Evolutionary conservation across 2,888 invertebrate genomes (phyloP), one percentile per base, ranked within the genome.

Genomic region (Drosophila anomelani): DNA sequence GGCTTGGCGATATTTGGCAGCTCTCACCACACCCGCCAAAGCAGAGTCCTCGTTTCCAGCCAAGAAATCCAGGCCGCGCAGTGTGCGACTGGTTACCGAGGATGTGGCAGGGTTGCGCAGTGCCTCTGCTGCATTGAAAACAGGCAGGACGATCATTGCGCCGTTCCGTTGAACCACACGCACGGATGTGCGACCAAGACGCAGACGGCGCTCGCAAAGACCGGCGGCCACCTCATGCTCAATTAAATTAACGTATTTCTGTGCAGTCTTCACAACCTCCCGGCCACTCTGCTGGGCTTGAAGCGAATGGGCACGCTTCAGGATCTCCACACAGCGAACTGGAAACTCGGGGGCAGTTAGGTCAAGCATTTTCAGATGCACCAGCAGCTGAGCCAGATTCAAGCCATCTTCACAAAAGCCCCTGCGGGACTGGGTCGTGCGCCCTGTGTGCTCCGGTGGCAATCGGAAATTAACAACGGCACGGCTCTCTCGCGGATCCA

Each of bases 191-290:
- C 51, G 23, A 6, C 10, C 23, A 6, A 53, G 15, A 6, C 34
- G 51, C 15, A 20, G 10, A 10, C 51, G 36, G 6, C 36, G 51
- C 36, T 53, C 51, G 15, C 15, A 20, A 9, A 53, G 51, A 23
- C 15, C 36, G 36, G 51, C 6, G 15, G 23, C 23, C 51, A 57
- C 23, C 49, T 57, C 57, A 5, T 23, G 47, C 57, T 47, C 47
- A n/a, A 57, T 47, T n/a, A n/a, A n/a, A 47, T 5, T 32, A 15
- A 47, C 20, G n/a, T 47, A 57, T 5, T 23, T 34, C 3, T 47
- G n/a, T 0, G 23, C 12, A 23, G 49, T 23, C 20, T 12, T 34
- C 6, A 6, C 34, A 23, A 49, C 23, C 15, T 47, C 57, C 12
- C 13, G 34, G 8, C 34, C 57, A 4, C 4, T 23, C 34, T 57